A percentile compares a stretch with the other conserved stretches of the same genome.
These are phyloP conservation scores for Cebidichthys violaceus DNA, from an alignment of 2,113 vertebrate species.

Conservation along the genomic window DNA sequence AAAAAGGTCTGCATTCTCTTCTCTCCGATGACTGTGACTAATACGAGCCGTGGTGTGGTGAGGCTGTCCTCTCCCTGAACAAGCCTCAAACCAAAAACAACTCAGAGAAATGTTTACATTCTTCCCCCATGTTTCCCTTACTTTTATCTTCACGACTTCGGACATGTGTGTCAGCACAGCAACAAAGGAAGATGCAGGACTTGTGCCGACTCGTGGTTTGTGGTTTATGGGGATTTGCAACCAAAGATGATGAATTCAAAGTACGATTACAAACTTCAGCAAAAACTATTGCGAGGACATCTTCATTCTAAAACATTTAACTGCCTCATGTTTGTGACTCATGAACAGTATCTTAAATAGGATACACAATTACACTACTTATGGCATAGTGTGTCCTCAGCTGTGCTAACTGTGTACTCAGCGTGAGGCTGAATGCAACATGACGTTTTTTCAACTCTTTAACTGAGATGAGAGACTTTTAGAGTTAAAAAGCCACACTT, in stretches of 20 bases:
- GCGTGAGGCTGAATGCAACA: background rate
- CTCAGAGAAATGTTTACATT: slow-evolving; percentile 74
- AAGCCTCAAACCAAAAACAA: slow-evolving; percentile 61
- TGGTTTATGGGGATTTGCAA: slow-evolving; percentile 15
- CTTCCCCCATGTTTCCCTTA: slow-evolving; percentile 57
- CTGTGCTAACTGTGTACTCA: slow-evolving; percentile 14
- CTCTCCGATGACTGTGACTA: slow-evolving; percentile 64
- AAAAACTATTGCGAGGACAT: background rate
- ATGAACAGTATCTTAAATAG: background rate
- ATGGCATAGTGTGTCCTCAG: slow-evolving; percentile 1
- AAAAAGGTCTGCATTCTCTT: slow-evolving; percentile 60
- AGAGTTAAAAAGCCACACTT: background rate
- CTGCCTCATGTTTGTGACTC: background rate
- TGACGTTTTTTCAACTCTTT: background rate
- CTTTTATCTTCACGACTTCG: slow-evolving; percentile 58
- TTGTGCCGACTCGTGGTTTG: slow-evolving; percentile 9
- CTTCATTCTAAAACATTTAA: background rate
- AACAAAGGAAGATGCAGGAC: slow-evolving; percentile 30
- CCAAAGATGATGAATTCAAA: background rate
- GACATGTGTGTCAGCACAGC: slow-evolving; percentile 44
- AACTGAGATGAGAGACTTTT: slow-evolving; percentile 3
- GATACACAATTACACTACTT: background rate
- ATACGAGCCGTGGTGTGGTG: slow-evolving; percentile 41
- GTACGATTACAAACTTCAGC: slow-evolving; percentile 34
- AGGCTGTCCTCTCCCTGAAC: slow-evolving; percentile 45